Percentiles rank a stretch among this genome's conserved stretches.
Conservation (phyloP, 1,140 invertebrate species). For the Drosophila ficusphila region DNA sequence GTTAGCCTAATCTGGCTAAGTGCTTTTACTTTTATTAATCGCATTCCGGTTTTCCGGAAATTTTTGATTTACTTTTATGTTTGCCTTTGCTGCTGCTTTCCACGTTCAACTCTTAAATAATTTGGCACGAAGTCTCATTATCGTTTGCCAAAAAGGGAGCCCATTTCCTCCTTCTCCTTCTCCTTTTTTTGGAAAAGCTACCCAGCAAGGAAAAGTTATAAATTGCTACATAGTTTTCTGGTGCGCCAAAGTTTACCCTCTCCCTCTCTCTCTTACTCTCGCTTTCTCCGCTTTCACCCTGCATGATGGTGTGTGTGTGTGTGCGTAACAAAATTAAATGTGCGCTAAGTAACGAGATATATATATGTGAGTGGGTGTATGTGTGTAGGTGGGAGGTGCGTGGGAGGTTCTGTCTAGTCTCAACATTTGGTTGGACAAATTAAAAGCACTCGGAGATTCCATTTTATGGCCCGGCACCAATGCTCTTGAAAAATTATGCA, state of each 20-base stretch:
- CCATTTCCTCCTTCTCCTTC: background rate
- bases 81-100: conserved; percentile 5
- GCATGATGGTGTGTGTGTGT: conserved; percentile 28
- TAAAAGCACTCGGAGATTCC: conserved; percentile 78
- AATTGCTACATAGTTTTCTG: conserved; percentile 79
- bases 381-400: background rate
- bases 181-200: background rate
- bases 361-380: conserved; percentile 1
- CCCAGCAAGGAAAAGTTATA: conserved; percentile 61
- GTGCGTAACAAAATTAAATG: conserved; percentile 79
- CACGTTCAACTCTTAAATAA: conserved; percentile 50
- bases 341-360: conserved; percentile 75
- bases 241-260: conserved; percentile 48
- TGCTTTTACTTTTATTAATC: conserved; percentile 52
- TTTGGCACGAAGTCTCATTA: conserved; percentile 60
- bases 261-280: conserved; percentile 1
- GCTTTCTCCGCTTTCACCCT: conserved; percentile 5
- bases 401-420: conserved; percentile 23
- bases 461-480: conserved; percentile 73
- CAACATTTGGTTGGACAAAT: conserved; percentile 70
- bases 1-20: conserved; percentile 48
- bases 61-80: conserved; percentile 54
- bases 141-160: conserved; percentile 40
- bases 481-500: conserved; percentile 79
- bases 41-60: conserved; percentile 30